Evolutionary conservation across 2,113 vertebrate species (phyloP).

Genomic region (Aptenodytes forsteri): DNA sequence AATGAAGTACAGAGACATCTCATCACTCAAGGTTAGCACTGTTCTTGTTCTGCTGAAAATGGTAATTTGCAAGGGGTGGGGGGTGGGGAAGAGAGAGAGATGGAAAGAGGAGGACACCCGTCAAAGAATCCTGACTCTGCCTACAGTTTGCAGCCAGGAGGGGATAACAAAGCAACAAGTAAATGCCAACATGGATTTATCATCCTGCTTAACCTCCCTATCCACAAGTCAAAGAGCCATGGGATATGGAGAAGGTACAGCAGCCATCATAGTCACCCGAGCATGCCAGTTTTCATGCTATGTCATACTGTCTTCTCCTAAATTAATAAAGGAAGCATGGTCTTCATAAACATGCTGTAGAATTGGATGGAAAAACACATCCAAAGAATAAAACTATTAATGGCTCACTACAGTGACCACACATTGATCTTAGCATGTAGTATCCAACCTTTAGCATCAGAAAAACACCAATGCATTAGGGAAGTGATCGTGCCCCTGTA

Average conservation of each 20-base stretch:
- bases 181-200: background rate
- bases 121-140: background rate
- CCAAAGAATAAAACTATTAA: background rate
- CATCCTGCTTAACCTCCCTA: background rate
- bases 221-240: background rate
- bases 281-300: fast-evolving
- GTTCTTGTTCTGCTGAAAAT: background rate
- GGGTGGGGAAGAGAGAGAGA: background rate
- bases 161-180: background rate
- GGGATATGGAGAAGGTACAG: background rate
- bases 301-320: no score
- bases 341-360: background rate
- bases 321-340: background rate
- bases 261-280: background rate
- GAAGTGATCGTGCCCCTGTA: no score
- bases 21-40: background rate
- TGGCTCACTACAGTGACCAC: background rate
- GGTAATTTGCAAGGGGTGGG: background rate
- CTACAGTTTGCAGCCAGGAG: background rate
- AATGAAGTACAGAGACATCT: background rate
- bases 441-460: background rate
- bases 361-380: background rate
- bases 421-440: background rate
- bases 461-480: background rate
- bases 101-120: background rate